Evolutionary conservation across 2,797 vertebrate species (phyloP).

Genomic region (Botia kubotai): DNA sequence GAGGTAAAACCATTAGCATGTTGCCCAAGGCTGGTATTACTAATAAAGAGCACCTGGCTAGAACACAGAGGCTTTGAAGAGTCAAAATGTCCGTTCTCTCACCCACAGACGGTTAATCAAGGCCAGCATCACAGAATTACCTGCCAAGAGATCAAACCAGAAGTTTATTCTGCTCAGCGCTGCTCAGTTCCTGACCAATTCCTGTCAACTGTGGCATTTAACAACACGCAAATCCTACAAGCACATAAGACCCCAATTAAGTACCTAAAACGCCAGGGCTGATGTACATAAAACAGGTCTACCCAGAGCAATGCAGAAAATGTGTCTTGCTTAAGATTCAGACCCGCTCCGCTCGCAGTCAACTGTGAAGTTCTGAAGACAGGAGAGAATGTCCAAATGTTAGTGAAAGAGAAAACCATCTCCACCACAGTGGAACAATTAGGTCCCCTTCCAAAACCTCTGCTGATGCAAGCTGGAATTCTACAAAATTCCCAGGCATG

Average conservation of each 20-base stretch:
- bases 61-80: conserved; percentile 28
- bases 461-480: not conserved
- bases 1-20: conserved; percentile 34
- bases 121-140: conserved; percentile 40
- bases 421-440: not conserved
- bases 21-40: conserved; percentile 38
- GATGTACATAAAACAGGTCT: not conserved
- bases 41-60: conserved; percentile 51
- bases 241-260: conserved; percentile 25
- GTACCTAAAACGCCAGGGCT: conserved; percentile 1
- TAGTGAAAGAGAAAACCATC: not conserved
- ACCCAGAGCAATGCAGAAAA: not conserved
- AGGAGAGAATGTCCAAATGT: not conserved
- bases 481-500: not conserved
- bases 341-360: not conserved
- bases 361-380: not conserved
- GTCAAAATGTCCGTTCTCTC: conserved; percentile 18
- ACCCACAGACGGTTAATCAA: conserved; percentile 41
- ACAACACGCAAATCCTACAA: not conserved
- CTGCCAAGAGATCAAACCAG: conserved; percentile 35
- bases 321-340: not conserved
- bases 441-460: not conserved
- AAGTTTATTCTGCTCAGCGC: conserved; percentile 1
- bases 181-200: conserved; percentile 22
- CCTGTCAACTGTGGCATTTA: conserved; percentile 1